Evolutionary conservation across 2,113 vertebrate genomes (phyloP).

Genomic region (Gambusia affinis): DNA sequence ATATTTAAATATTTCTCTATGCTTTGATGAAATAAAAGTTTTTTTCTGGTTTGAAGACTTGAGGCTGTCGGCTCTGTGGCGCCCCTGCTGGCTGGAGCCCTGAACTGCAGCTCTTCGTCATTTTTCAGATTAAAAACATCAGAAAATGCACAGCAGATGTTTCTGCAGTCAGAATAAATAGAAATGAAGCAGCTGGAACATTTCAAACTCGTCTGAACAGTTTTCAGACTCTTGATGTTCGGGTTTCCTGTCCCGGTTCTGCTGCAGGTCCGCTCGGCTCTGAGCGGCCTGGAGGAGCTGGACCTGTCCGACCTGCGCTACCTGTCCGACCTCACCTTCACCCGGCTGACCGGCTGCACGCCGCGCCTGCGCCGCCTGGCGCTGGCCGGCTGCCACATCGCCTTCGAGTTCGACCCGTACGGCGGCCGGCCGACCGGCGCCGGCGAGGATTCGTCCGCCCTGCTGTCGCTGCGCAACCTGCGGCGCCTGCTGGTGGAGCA

Average conservation of each 20-base stretch:
- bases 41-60: too few relatives aligned
- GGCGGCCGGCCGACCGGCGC: slow-evolving; percentile 57
- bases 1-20: too few relatives aligned
- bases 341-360: slow-evolving; percentile 80
- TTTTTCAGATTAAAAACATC: too few relatives aligned
- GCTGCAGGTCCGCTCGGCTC: slow-evolving; percentile 65
- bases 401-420: slow-evolving; percentile 82
- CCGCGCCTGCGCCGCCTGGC: slow-evolving; percentile 76
- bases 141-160: too few relatives aligned
- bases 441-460: slow-evolving; percentile 70
- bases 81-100: too few relatives aligned
- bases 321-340: slow-evolving; percentile 85
- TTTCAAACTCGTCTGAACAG: too few relatives aligned
- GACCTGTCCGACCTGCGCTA: slow-evolving; percentile 82
- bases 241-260: background rate
- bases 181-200: too few relatives aligned
- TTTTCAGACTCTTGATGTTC: too few relatives aligned
- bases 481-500: slow-evolving; percentile 75
- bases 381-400: slow-evolving; percentile 85
- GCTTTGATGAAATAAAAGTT: too few relatives aligned
- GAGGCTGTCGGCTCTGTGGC: too few relatives aligned
- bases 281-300: slow-evolving; percentile 82
- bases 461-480: slow-evolving; percentile 83
- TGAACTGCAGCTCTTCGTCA: too few relatives aligned
- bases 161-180: too few relatives aligned